These are phyloP conservation scores for Simalia tracyae DNA, from an alignment of 2,797 vertebrate species.

Conservation along the genomic window DNA sequence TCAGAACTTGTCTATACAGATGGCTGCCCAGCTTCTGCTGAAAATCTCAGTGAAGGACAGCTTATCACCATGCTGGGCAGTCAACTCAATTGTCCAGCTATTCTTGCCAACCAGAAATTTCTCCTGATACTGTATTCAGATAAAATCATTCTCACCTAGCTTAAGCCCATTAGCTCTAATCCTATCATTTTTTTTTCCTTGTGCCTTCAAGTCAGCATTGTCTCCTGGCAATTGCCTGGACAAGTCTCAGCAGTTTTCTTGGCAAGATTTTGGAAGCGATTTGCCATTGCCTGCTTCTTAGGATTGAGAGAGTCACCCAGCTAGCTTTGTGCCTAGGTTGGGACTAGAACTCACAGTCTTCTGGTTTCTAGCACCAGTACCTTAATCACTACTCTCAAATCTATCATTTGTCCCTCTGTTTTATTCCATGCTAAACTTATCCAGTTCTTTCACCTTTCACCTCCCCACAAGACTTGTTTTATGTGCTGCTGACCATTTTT, in stretches of 20 bases:
- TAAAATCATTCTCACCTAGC: not conserved
- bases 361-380: not conserved
- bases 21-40: not conserved
- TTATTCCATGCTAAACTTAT: not conserved
- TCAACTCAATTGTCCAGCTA: not conserved
- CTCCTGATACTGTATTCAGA: not conserved
- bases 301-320: not conserved
- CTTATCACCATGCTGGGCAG: not conserved
- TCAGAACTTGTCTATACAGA: not conserved
- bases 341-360: not conserved
- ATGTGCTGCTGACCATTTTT: not conserved
- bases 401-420: not conserved
- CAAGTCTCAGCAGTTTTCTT: not conserved
- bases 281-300: not conserved
- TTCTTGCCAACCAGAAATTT: not conserved
- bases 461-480: not conserved
- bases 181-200: not conserved
- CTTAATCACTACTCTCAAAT: not conserved
- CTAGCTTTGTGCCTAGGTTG: not conserved
- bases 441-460: not conserved
- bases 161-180: not conserved
- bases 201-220: not conserved
- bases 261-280: not conserved
- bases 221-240: not conserved
- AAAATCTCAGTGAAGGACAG: not conserved